Evolutionary conservation across 2,113 vertebrate genomes (phyloP).

Genomic region (Caracal caracal): DNA sequence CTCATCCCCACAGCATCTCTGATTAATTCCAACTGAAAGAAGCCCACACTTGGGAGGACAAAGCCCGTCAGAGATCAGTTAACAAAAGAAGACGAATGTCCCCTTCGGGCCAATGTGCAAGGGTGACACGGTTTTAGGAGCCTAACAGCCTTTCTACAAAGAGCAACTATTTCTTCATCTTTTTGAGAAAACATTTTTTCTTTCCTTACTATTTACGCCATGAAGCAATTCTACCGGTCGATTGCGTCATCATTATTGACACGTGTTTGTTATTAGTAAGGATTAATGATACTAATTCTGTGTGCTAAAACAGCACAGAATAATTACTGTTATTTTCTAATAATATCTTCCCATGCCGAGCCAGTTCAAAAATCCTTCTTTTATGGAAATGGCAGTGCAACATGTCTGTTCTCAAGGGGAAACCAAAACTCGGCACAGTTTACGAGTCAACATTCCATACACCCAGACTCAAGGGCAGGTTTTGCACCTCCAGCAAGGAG

Average conservation of each 20-base stretch:
- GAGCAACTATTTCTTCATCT: constrained; percentile 15
- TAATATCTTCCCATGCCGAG: constrained; percentile 53
- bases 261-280: constrained; percentile 55
- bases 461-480: background rate
- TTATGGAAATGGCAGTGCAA: background rate
- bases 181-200: constrained; percentile 8
- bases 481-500: background rate
- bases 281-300: constrained; percentile 65
- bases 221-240: background rate
- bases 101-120: background rate
- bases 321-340: constrained; percentile 64
- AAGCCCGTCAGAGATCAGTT: constrained; percentile 51
- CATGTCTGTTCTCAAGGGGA: background rate
- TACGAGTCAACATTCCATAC: background rate
- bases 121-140: background rate
- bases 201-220: background rate
- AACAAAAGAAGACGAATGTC: constrained; percentile 61
- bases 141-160: background rate
- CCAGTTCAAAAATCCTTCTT: constrained; percentile 26
- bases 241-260: constrained; percentile 17
- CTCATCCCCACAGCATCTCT: constrained; percentile 34
- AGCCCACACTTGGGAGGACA: constrained; percentile 24
- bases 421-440: background rate
- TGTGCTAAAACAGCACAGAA: constrained; percentile 50
- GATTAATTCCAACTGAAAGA: constrained; percentile 63